A percentile compares a stretch with the other conserved stretches of the same genome.
Conservation (phyloP, 2,797 vertebrate species). For the Lates japonicus region DNA sequence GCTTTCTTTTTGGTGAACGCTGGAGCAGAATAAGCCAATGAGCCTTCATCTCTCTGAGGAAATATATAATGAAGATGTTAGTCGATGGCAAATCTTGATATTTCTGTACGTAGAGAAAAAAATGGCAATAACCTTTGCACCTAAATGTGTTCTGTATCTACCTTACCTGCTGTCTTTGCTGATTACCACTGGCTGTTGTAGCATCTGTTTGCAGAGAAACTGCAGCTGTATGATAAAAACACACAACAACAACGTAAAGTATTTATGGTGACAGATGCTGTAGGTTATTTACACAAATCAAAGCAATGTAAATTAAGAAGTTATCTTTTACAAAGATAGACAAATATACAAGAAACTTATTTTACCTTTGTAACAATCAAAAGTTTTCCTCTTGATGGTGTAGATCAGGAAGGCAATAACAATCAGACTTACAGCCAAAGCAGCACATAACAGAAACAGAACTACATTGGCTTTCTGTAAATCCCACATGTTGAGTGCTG, state of each 20-base stretch:
- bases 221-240: no score
- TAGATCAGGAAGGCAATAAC: constrained; percentile 14
- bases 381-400: not conserved
- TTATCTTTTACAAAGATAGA: not conserved
- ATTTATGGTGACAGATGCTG: no score
- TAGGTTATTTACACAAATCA: no score
- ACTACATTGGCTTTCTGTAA: not conserved
- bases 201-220: not conserved
- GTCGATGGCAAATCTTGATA: not conserved
- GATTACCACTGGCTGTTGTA: not conserved
- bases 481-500: fast-evolving
- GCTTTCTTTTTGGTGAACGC: constrained; percentile 4
- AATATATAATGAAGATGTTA: not conserved
- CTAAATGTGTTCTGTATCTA: not conserved
- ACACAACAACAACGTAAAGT: no score
- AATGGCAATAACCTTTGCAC: not conserved
- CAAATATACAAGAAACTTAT: not conserved
- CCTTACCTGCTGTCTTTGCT: not conserved
- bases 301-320: no score
- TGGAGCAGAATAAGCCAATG: constrained; percentile 5
- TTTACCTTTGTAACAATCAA: not conserved
- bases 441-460: not conserved
- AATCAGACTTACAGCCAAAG: constrained; percentile 19
- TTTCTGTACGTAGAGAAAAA: not conserved
- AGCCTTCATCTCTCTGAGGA: constrained; percentile 23